Percentiles rank a stretch among this genome's conserved stretches.
Conservation (phyloP, 2,113 vertebrate species). For the Ptilorrhoa leucosticta region DNA sequence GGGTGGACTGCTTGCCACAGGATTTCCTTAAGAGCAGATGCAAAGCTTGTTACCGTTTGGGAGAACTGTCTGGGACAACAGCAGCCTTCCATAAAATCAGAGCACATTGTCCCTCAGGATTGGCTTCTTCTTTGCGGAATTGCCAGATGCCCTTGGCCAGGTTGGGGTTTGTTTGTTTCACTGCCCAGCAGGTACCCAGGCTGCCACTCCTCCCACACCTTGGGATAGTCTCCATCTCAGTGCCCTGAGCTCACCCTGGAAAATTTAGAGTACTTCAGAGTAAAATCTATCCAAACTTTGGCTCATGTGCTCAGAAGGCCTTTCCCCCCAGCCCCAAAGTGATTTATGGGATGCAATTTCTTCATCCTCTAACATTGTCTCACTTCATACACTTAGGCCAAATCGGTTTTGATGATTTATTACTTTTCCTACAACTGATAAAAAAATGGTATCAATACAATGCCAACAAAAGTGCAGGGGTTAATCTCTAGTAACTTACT, state of each 20-base stretch:
- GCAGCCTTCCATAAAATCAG: background rate
- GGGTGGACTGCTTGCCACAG: background rate
- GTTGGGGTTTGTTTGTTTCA: background rate
- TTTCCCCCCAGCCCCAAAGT: background rate
- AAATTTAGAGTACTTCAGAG: background rate
- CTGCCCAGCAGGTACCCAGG: background rate
- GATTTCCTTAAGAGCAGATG: background rate
- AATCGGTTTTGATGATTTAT: background rate
- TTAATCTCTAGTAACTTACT: background rate
- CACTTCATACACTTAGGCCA: background rate
- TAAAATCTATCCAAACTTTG: background rate
- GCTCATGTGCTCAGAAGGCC: background rate
- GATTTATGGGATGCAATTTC: background rate
- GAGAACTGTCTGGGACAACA: background rate
- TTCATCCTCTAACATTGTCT: background rate
- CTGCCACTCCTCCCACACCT: background rate
- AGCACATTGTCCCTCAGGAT: background rate
- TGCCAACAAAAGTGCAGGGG: background rate
- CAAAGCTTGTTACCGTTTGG: background rate
- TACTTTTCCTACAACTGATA: background rate
- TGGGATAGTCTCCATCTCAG: background rate
- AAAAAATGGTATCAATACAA: background rate
- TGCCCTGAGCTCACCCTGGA: background rate
- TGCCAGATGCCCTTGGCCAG: background rate
- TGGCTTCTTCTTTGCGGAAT: background rate